Base-by-base conservation (phyloP, 2,888 invertebrate genomes). In the Pelosia muscerda region DNA sequence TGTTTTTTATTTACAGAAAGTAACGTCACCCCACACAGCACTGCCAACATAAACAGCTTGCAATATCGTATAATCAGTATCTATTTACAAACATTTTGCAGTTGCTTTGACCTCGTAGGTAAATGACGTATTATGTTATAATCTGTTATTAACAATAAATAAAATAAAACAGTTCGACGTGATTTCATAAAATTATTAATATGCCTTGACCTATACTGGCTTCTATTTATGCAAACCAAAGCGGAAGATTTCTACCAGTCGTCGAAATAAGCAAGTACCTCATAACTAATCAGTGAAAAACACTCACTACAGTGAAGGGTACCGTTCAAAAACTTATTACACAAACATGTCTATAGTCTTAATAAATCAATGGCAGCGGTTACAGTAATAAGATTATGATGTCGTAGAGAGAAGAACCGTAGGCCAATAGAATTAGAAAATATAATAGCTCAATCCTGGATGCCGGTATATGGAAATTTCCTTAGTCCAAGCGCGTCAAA, bases 81-180 rank as follows among this genome's bases (percentile, higher is more conserved):
- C n/a, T 62, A 62, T 62, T 62, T 62, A 62, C 53, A 62, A 62
- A 62, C 31, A 62, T 28, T 62, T 31, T 54, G 54, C 28, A 22
- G 31, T 53, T 23, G 28, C 25, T 28, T 28, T 8, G 28, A 62
- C n/a, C 54, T 49, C 13, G 49, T 49, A 49, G n/a, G 53, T 54
- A 31, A 26, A 22, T 23, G 49, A n/a, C 13, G 15, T 49, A 49
- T 28, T 26, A 26, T 15, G 57, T 58, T 22, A n/a, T 28, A 57
- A 31, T 57, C 31, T 58, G 11, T n/a, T 31, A 11, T n/a, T 22
- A 5, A 10, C 28, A 10, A 57, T 55, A 57, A 57, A 57, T 57
- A 57, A 57, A 57, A 11, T 22, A 34, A 22, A 22, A 13, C 13
- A 34, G 31, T 31, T 58, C n/a, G 31, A 22, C 22, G 5, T 58